phyloP scores from a whole-genome alignment of 2,888 invertebrate species.

The Erebia palarica region DNA sequence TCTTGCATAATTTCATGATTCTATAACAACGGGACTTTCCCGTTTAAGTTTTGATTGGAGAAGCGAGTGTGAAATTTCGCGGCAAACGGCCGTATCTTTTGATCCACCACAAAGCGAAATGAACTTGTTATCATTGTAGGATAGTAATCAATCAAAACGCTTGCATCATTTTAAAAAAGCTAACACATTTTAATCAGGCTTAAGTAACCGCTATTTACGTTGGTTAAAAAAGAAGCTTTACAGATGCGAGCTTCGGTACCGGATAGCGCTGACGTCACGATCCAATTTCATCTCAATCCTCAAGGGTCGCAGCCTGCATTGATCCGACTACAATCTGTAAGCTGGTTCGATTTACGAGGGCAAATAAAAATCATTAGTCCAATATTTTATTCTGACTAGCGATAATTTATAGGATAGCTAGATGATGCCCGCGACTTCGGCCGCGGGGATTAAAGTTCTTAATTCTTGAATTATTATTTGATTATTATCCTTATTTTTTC shows the following conservation, averaged over 20 bases:
- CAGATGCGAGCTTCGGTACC: constrained; percentile 8
- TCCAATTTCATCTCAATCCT: constrained; percentile 37
- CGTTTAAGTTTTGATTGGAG: too few species aligned
- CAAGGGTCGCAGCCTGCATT: constrained; percentile 22
- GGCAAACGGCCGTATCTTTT: too few species aligned
- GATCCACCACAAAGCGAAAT: too few species aligned
- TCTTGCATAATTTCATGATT: too few species aligned
- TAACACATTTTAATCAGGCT: neutral
- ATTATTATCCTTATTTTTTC: too few species aligned
- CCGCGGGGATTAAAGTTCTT: too few species aligned
- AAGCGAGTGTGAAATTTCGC: too few species aligned
- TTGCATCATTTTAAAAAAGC: neutral
- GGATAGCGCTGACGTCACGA: constrained; percentile 30
- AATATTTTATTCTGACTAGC: constrained; percentile 15
- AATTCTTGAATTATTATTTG: too few species aligned
- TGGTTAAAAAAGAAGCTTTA: neutral
- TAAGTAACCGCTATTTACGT: neutral
- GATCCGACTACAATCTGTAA: constrained; percentile 20
- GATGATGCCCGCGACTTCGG: too few species aligned
- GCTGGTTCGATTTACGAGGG: constrained; percentile 11
- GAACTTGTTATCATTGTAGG: too few species aligned
- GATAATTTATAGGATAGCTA: neutral
- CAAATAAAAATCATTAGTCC: neutral
- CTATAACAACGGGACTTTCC: too few species aligned
- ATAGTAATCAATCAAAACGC: too few species aligned